Evolutionary conservation across 92 coral and sea anemone species (phyloP), one percentile per base, ranked within the genome.

Genomic region (Palythoa grandiflora): DNA sequence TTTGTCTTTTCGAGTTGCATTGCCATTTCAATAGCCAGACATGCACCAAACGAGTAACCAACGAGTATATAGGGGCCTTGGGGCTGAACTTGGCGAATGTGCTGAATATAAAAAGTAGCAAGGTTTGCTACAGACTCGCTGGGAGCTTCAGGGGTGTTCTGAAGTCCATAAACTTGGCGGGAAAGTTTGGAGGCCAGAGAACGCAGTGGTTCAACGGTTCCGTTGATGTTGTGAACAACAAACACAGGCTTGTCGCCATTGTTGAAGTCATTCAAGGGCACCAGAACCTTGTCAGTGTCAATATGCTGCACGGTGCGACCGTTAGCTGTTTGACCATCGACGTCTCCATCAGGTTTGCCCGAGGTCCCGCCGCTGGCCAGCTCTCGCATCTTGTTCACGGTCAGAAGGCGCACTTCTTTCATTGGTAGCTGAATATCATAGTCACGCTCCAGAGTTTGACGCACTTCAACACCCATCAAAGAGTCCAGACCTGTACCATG

Each of bases 41-140:
- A 89, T 55, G 98, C 95, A 80, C 98, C 98, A 59, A 94, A 93
- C 66, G 98, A 94, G 87, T 94, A 93, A 57, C 98, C 95, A 38
- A 77, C 92, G 48, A 94, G 38, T 73, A 91, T 92, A 83, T 93
- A 93, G 51, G 95, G 95, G 75, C 98, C 94, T 63, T 87, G 94
- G 63, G 95, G 77, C 48, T 85, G 78, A 57, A 91, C 88, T 44
- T 93, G 92, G 73, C 95, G 87, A 44, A 93, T 85, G 91, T 83
- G 59, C 3, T 87, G 73, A 57, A 94, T 87, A 73, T 93, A 94
- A 90, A 92, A 90, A 14, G 90, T 50, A 5, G 97, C 90, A 1
- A 94, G 88, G 73, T 88, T 88, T 57, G 77, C 72, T 55, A 94
- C 19, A 7, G 97, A 94, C 57, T 87, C 92, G 28, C 40, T 66